phyloP scores from a whole-genome alignment of 2,113 vertebrate genomes.

The Ovis aries region DNA sequence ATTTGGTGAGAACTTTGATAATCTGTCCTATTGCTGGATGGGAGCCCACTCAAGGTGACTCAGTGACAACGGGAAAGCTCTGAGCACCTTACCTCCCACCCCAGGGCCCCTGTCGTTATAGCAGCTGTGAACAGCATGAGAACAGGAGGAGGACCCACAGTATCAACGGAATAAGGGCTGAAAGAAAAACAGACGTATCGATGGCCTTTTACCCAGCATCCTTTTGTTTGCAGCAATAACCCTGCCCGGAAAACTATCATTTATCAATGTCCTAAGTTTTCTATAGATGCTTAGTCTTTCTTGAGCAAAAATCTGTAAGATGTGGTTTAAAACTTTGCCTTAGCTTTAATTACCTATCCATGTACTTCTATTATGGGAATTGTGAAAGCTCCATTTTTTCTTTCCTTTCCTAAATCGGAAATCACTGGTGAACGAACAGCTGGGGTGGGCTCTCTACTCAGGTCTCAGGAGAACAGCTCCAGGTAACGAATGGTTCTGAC shows the following conservation, averaged over 20 bases:
- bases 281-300: neutral
- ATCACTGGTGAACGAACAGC: neutral
- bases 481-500: neutral
- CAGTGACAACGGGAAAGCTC: neutral
- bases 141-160: neutral
- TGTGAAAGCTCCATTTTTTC: neutral
- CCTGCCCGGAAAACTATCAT: neutral
- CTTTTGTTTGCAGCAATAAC: conserved; percentile 2
- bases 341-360: neutral
- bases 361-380: neutral
- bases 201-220: neutral
- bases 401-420: neutral
- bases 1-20: neutral
- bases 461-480: neutral
- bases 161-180: neutral
- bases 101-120: neutral
- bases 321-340: neutral
- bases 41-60: neutral
- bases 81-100: neutral
- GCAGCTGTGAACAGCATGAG: neutral
- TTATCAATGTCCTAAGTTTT: conserved; percentile 26
- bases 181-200: neutral
- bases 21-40: neutral
- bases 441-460: neutral
- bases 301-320: conserved; percentile 38